Evolutionary conservation across 2,888 invertebrate genomes (phyloP).

Genomic region (Drosophila testacea): DNA sequence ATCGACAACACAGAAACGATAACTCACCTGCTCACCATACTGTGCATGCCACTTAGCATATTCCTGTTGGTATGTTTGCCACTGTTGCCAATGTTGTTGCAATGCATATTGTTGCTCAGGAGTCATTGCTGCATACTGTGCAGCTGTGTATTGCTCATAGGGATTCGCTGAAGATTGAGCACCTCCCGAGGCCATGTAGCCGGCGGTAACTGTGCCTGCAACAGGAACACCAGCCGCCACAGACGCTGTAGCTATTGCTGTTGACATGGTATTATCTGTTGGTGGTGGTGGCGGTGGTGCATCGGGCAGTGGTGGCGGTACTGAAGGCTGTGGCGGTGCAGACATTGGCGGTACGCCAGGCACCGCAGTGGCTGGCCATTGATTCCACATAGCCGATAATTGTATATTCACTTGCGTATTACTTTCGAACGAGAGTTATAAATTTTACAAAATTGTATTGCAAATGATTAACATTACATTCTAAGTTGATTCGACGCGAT

Average conservation of each 20-base stretch:
- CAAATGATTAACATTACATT: neutral
- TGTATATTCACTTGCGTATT: neutral
- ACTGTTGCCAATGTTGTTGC: constrained; percentile 85
- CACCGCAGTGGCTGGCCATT: constrained; percentile 67
- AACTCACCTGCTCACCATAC: constrained; percentile 84
- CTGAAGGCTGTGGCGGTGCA: constrained; percentile 69
- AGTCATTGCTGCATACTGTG: constrained; percentile 83
- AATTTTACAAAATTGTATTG: neutral
- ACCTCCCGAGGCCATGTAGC: constrained; percentile 2
- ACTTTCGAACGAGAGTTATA: neutral
- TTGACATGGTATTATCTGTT: constrained; percentile 24
- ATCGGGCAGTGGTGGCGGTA: constrained; percentile 72
- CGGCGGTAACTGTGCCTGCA: neutral
- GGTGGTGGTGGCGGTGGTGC: constrained; percentile 74
- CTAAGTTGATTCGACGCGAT: neutral
- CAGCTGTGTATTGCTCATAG: constrained; percentile 80
- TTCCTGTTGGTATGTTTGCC: constrained; percentile 85
- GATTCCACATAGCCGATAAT: constrained; percentile 76
- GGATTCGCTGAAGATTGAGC: constrained; percentile 57
- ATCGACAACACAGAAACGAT: neutral
- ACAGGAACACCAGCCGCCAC: constrained; percentile 1
- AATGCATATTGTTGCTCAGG: constrained; percentile 84
- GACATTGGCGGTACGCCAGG: constrained; percentile 48
- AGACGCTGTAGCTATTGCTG: neutral
- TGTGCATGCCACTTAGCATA: constrained; percentile 85